These are phyloP conservation scores for Tiliacea aurago DNA, from an alignment of 2,888 invertebrate genomes.

Conservation along the genomic window DNA sequence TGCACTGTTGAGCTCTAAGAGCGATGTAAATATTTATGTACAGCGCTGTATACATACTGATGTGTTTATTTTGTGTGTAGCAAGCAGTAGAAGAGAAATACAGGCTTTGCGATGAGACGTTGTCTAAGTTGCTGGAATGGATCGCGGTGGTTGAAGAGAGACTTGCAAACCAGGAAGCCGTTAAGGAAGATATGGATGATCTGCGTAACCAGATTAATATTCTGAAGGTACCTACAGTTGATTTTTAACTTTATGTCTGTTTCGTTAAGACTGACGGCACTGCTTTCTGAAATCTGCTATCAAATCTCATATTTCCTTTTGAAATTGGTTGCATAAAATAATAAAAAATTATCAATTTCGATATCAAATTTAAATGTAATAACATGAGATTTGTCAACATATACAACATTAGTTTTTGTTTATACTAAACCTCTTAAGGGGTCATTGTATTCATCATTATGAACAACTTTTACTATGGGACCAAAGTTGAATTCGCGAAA, in stretches of 20 bases:
- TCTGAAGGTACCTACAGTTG: conserved; percentile 92
- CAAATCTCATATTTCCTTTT: background rate
- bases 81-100: conserved; percentile 99
- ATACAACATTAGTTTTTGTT: too few species aligned
- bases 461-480: too few species aligned
- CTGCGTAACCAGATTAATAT: conserved; percentile 96
- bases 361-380: too few species aligned
- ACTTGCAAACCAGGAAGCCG: conserved; percentile 96
- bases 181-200: conserved; percentile 96
- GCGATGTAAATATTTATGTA: conserved; percentile 57
- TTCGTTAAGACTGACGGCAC: background rate
- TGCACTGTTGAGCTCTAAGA: conserved; percentile 60
- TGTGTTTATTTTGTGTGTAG: conserved; percentile 88
- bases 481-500: too few species aligned
- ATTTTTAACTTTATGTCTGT: background rate
- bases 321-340: too few species aligned
- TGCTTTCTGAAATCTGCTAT: background rate
- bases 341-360: too few species aligned
- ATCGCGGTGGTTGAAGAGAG: conserved; percentile 95
- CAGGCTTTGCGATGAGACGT: conserved; percentile 96
- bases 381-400: too few species aligned
- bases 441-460: too few species aligned
- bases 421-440: too few species aligned
- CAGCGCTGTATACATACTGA: conserved; percentile 39
- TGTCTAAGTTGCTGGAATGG: conserved; percentile 96